A percentile compares a stretch with the other conserved stretches of the same genome.
Conservation (phyloP, 2,797 vertebrate species). For the Gymnodraco acuticeps region DNA sequence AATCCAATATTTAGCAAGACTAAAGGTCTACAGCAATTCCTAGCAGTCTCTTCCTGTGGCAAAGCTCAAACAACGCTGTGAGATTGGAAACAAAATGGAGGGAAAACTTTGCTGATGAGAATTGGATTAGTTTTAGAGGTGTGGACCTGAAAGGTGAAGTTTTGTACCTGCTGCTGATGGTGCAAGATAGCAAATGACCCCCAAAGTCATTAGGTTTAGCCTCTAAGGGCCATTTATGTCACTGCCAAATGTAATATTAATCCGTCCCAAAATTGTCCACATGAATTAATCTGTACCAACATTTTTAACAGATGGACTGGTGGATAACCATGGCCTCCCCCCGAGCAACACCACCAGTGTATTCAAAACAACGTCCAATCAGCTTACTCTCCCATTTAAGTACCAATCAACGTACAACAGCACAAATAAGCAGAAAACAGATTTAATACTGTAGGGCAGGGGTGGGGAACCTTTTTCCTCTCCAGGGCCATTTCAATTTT, state of each 20-base stretch:
- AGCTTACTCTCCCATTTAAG: constrained; percentile 31
- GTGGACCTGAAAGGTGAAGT: not conserved
- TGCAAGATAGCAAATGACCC: not conserved
- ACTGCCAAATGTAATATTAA: constrained; percentile 43
- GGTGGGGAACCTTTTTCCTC: no score
- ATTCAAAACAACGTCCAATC: constrained; percentile 36
- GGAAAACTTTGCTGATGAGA: not conserved
- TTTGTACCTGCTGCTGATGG: not conserved
- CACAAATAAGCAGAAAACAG: constrained; percentile 13
- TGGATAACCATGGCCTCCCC: constrained; percentile 14
- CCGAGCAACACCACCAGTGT: constrained; percentile 17
- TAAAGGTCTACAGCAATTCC: not conserved
- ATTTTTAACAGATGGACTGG: constrained; percentile 59
- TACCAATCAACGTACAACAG: constrained; percentile 36
- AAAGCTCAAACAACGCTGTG: not conserved
- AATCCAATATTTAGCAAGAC: not conserved
- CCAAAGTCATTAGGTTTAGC: constrained; percentile 12
- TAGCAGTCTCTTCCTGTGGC: no score
- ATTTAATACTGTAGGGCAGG: constrained; percentile 27
- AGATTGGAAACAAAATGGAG: not conserved
- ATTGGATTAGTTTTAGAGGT: not conserved
- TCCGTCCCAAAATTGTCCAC: constrained; percentile 43
- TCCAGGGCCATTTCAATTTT: no score
- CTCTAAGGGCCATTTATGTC: constrained; percentile 20
- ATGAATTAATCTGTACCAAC: constrained; percentile 58